A percentile compares a stretch with the other conserved stretches of the same genome.
Evolutionary conservation across 2,113 vertebrate species (phyloP).

Genomic region (Pseudolaguvia tuberculata): DNA sequence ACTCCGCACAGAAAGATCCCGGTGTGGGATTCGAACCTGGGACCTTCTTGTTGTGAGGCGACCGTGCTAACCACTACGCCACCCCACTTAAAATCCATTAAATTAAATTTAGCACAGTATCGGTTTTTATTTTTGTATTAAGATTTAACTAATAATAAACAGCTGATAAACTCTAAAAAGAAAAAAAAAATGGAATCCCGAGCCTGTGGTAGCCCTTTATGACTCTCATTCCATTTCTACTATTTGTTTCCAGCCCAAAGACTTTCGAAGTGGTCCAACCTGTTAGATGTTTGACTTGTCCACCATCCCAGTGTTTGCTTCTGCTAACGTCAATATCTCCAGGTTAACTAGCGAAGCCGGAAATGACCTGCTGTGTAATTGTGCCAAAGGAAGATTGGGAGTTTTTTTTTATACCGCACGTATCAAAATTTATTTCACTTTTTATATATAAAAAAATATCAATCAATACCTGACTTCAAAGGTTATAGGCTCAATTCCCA

Average conservation of each 20-base stretch:
- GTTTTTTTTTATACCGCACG: too few relatives aligned
- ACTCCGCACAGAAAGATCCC: too few relatives aligned
- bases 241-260: constrained; percentile 5
- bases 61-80: too few relatives aligned
- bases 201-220: constrained; percentile 6
- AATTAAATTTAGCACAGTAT: too few relatives aligned
- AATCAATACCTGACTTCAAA: too few relatives aligned
- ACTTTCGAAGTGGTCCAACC: neutral
- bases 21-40: too few relatives aligned
- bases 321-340: neutral
- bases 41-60: too few relatives aligned
- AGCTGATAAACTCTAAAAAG: constrained; percentile 28
- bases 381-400: neutral
- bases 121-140: constrained; percentile 12
- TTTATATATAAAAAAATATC: too few relatives aligned
- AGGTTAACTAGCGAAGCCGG: neutral
- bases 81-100: too few relatives aligned
- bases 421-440: neutral
- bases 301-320: neutral
- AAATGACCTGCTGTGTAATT: constrained; percentile 11
- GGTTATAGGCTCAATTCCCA: too few relatives aligned
- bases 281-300: constrained; percentile 1
- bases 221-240: neutral
- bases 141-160: neutral
- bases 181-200: neutral